These are phyloP conservation scores for Heteromormyrus szaboi DNA, from an alignment of 2,797 vertebrate genomes.

Conservation along the genomic window DNA sequence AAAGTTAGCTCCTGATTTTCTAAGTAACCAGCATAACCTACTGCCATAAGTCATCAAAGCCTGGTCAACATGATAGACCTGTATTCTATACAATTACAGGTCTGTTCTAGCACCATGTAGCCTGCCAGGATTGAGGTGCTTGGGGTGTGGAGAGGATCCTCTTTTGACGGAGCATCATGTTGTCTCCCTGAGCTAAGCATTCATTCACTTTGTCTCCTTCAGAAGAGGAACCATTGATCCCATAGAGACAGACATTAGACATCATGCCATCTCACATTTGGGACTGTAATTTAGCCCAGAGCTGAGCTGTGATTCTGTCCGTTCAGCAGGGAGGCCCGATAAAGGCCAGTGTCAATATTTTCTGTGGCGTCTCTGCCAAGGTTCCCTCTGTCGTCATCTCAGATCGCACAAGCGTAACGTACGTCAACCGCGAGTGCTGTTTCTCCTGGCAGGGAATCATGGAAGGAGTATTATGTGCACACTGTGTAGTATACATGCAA, in stretches of 20 bases:
- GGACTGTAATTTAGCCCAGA: neutral
- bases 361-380: constrained; percentile 35
- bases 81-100: neutral
- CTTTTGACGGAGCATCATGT: neutral
- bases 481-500: neutral
- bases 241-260: neutral
- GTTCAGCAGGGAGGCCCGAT: constrained; percentile 30
- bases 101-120: neutral
- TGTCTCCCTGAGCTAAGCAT: neutral
- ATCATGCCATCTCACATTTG: neutral
- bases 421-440: constrained; percentile 14
- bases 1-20: neutral
- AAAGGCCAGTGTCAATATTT: constrained; percentile 47
- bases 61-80: neutral
- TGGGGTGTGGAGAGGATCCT: neutral
- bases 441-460: constrained; percentile 23
- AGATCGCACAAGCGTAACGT: constrained; percentile 23
- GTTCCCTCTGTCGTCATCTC: constrained; percentile 34
- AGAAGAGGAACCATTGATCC: neutral
- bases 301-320: neutral
- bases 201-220: neutral
- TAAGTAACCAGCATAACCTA: neutral
- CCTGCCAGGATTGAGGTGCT: neutral
- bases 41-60: neutral
- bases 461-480: neutral